These are phyloP conservation scores for Xanthorhoe designata DNA, from an alignment of 2,888 invertebrate genomes.

Conservation along the genomic window DNA sequence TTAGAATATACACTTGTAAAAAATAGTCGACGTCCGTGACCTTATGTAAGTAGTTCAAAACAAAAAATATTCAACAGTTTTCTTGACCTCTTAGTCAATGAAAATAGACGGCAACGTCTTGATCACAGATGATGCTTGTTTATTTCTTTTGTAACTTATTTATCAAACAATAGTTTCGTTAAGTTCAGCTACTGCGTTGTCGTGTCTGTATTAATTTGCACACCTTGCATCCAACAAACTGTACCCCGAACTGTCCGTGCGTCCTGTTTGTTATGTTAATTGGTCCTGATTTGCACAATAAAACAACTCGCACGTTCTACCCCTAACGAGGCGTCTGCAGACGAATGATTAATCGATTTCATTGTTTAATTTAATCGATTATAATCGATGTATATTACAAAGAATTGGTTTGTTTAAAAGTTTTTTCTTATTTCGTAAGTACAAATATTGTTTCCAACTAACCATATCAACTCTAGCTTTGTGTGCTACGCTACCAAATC, in stretches of 20 bases:
- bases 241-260: slow-evolving; percentile 49
- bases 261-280: slow-evolving; percentile 78
- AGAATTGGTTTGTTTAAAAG: neutral
- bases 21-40: no score
- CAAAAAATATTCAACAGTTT: no score
- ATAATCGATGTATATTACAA: slow-evolving; percentile 18
- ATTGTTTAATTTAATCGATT: slow-evolving; percentile 36
- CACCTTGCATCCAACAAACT: slow-evolving; percentile 35
- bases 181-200: slow-evolving; percentile 14
- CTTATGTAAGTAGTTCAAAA: no score
- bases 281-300: slow-evolving; percentile 78
- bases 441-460: neutral
- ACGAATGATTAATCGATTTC: slow-evolving; percentile 54
- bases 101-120: no score
- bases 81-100: no score
- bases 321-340: slow-evolving; percentile 63
- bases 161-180: neutral
- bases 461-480: neutral
- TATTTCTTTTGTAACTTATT: no score
- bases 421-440: no score
- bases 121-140: no score
- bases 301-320: slow-evolving; percentile 64
- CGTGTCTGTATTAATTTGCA: slow-evolving; percentile 18
- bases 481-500: neutral
- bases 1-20: no score